Evolutionary conservation across 1,140 invertebrate genomes (phyloP).

Genomic region (Drosophila orena): DNA sequence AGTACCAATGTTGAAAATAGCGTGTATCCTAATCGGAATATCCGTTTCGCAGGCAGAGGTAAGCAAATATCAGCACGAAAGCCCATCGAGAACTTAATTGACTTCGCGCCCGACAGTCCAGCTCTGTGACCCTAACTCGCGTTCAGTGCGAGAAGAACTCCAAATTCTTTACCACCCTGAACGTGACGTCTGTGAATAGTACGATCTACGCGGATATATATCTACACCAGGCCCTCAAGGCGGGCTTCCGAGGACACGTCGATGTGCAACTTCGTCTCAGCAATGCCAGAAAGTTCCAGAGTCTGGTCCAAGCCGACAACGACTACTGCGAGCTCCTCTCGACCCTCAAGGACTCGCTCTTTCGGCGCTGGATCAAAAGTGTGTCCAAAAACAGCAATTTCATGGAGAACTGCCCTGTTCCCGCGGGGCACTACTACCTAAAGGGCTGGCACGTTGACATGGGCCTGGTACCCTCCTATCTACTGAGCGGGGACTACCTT

Average conservation of each 20-base stretch:
- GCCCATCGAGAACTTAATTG: neutral
- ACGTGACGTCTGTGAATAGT: slow-evolving; percentile 25
- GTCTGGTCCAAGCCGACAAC: slow-evolving; percentile 36
- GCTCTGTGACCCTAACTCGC: slow-evolving; percentile 19
- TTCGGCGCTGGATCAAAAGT: slow-evolving; percentile 44
- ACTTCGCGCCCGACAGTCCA: slow-evolving; percentile 9
- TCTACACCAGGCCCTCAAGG: slow-evolving; percentile 19
- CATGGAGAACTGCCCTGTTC: slow-evolving; percentile 45
- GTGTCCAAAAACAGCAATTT: slow-evolving; percentile 45
- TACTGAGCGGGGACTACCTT: slow-evolving; percentile 46
- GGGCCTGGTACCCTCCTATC: slow-evolving; percentile 42
- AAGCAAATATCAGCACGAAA: neutral
- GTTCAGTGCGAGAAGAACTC: slow-evolving; percentile 32
- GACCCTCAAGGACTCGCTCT: slow-evolving; percentile 43
- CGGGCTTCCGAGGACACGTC: slow-evolving; percentile 39
- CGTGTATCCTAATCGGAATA: neutral
- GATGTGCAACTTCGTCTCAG: slow-evolving; percentile 42
- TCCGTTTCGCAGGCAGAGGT: slow-evolving; percentile 14
- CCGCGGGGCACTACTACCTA: slow-evolving; percentile 30
- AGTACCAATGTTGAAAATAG: slow-evolving; percentile 12
- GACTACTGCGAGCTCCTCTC: slow-evolving; percentile 45
- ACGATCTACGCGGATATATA: slow-evolving; percentile 32
- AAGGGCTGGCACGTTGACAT: slow-evolving; percentile 34
- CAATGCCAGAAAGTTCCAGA: slow-evolving; percentile 47
- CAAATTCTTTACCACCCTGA: slow-evolving; percentile 29